Conservation (phyloP, 1,140 invertebrate genomes). For the Neocloeon triangulifer region DNA sequence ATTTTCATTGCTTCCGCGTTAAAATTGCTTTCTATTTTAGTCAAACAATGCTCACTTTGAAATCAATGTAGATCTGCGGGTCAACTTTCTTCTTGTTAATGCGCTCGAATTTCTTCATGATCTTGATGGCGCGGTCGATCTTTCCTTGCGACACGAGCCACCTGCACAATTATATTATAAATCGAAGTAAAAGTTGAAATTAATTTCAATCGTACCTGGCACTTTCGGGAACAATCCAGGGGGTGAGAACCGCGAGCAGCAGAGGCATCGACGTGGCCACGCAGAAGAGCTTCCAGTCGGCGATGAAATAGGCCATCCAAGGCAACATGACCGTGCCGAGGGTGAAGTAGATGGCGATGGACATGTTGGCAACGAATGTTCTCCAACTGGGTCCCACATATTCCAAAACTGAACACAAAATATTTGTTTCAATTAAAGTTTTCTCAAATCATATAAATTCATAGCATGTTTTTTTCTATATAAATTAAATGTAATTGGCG, state of each 20-base stretch:
- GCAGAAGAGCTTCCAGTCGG: constrained; percentile 49
- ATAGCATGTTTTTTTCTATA: no score
- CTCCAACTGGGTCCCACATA: constrained; percentile 72
- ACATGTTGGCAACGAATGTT: constrained; percentile 74
- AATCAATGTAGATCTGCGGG: constrained; percentile 42
- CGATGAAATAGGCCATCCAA: constrained; percentile 55
- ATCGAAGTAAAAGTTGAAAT: neutral
- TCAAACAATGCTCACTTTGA: constrained; percentile 43
- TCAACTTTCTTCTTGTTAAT: constrained; percentile 53
- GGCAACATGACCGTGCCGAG: constrained; percentile 50
- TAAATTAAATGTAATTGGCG: no score
- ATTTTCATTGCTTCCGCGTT: no score
- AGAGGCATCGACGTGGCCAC: constrained; percentile 53
- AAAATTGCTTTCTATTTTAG: no score
- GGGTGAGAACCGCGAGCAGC: constrained; percentile 37
- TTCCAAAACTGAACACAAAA: constrained; percentile 41
- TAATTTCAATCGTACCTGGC: constrained; percentile 40
- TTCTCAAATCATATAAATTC: no score
- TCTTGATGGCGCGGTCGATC: constrained; percentile 48
- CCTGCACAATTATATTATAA: constrained; percentile 15
- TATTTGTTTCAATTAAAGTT: no score
- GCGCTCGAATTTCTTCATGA: constrained; percentile 53
- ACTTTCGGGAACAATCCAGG: constrained; percentile 58
- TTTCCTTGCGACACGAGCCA: constrained; percentile 66
- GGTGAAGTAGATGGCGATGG: constrained; percentile 71